Conservation (phyloP, 1,140 invertebrate genomes). For the Sinella curviseta region DNA sequence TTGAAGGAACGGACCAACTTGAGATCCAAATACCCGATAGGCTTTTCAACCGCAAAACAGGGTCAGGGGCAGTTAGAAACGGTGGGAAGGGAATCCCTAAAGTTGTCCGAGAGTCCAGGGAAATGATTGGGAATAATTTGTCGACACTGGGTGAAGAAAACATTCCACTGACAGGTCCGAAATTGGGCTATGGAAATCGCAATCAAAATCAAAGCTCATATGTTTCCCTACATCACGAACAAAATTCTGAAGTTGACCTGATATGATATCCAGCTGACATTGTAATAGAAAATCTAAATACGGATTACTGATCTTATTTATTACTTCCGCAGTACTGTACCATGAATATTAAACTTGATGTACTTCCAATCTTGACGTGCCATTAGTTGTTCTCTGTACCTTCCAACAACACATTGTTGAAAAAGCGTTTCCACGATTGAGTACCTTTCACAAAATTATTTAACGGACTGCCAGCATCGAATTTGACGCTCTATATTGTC, state of each 20-base stretch:
- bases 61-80: slow-evolving; percentile 1
- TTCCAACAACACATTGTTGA: too few relatives aligned
- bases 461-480: too few relatives aligned
- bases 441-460: too few relatives aligned
- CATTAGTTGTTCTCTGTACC: background rate
- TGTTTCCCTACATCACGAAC: slow-evolving; percentile 18
- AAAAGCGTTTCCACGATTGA: too few relatives aligned
- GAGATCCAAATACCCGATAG: slow-evolving; percentile 59
- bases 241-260: slow-evolving; percentile 1
- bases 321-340: too few relatives aligned
- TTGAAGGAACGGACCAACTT: slow-evolving; percentile 63
- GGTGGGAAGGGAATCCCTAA: slow-evolving; percentile 1
- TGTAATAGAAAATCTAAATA: too few relatives aligned
- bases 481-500: too few relatives aligned
- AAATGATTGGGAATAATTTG: slow-evolving; percentile 8
- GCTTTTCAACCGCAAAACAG: slow-evolving; percentile 29
- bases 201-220: slow-evolving; percentile 15
- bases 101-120: background rate
- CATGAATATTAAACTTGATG: background rate
- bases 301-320: background rate
- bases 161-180: slow-evolving; percentile 18
- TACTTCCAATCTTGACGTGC: background rate
- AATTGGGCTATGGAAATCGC: slow-evolving; percentile 1
- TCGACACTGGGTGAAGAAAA: slow-evolving; percentile 4
- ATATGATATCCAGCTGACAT: background rate